Evolutionary conservation across 2,888 invertebrate genomes (phyloP), one percentile per base, ranked within the genome.

Genomic region (Perithous albicinctus): DNA sequence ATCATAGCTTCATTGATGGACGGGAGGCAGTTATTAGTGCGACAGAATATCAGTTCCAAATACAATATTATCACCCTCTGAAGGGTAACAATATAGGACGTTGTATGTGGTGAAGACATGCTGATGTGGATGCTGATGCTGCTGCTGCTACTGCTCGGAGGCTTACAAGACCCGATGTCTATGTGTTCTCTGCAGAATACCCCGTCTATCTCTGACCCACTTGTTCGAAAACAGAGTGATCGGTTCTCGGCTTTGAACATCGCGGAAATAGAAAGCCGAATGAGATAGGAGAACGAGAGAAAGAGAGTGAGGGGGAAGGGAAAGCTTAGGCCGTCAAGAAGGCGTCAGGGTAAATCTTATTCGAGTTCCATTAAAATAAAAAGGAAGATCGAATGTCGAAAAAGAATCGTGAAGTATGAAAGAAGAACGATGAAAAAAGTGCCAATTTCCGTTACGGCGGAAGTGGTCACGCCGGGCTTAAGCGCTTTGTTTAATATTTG

Each of bases 201-300:
- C 15, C 56, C 12, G 32, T 38, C 63, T 70, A 83, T 77, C 70
- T 70, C 64, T 83, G 83, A 78, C 83, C 83, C 72, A 83, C 66
- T 83, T 80, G 35, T 66, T 43, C 46, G 43, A 59, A 48, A 32
- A 43, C 15, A 41, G n/a, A n/a, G n/a, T n/a, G 64, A 43, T 82
- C 69, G 46, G 67, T 66, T 70, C 12, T 32, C 41, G 7, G 38
- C 15, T 15, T 43, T 54, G 46, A 63, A 70, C 59, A 48, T 72
- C 18, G 46, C 56, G 84, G 82, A 84, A 86, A 70, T 70, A 46
- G 66, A 69, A 41, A 59, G 75, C 41, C 43, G 66, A 48, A 43
- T 20, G 32, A 48, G 54, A 32, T 12, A 32, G 51, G 32, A 72
- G n/a, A n/a, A n/a, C n/a, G 73, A 23, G 74, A 82, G 73, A 70